Conservation (phyloP, 30 jellyfish, hydroid and myxozoan genomes). For the Aurelia aurita complex sp. Pacific region DNA sequence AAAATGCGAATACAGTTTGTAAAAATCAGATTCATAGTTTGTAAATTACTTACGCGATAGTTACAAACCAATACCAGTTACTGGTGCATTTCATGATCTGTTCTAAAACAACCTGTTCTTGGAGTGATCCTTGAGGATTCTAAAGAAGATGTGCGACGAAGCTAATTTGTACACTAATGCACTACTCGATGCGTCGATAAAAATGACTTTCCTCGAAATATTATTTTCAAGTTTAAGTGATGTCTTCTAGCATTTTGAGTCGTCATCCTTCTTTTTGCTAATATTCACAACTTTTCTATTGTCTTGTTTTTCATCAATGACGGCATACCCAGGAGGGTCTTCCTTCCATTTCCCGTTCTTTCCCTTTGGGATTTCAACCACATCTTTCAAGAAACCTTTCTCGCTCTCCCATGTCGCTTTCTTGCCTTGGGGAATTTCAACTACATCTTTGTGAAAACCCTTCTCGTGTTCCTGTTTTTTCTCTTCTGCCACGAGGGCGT, state of each 20-base stretch:
- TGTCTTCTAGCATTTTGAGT: conserved; percentile 6
- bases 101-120: no score
- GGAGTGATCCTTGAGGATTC: no score
- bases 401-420: conserved; percentile 17
- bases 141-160: no score
- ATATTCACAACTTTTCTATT: not conserved
- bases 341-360: not conserved
- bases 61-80: no score
- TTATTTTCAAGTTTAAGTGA: no score
- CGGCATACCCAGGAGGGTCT: not conserved
- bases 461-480: conserved; percentile 9
- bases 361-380: conserved; percentile 12
- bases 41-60: no score
- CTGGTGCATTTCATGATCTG: no score
- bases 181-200: no score
- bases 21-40: no score
- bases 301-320: not conserved
- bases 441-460: conserved; percentile 29
- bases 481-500: conserved; percentile 27
- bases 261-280: not conserved
- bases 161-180: no score
- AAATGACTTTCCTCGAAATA: no score
- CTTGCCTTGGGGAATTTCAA: conserved; percentile 8
- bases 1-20: no score
- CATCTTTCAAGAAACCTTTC: conserved; percentile 24